Evolutionary conservation across 2,113 vertebrate genomes (phyloP), one percentile per base, ranked within the genome.

Genomic region (Amphiprion percula): DNA sequence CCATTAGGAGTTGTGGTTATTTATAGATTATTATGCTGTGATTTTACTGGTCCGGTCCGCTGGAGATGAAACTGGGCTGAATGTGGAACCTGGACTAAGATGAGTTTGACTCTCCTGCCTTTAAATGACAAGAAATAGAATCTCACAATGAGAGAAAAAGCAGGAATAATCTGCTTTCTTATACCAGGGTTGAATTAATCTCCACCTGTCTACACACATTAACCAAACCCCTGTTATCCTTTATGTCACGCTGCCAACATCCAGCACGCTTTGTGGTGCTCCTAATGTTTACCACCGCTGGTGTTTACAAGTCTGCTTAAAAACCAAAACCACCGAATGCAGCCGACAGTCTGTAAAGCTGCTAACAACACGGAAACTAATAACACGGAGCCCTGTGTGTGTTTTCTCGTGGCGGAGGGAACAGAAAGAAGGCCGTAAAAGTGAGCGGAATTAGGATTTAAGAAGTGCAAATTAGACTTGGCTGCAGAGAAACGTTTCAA

Each of bases 231-330:
- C 7, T 0, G 4, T 68, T 63, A 77, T 56, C 54, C 64, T 56
- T 74, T 58, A 74, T 73, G 76, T 74, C 66, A 58, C 11, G 44
- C 30, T 33, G 70, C 77, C 69, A 76, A 55, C n/a, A 83, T 28
- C 61, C 78, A 80, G 58, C 63, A 17, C 72, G 39, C 67, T 69
- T 53, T 83, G 86, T 37, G 83, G 82, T 82, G 84, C 7, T 30
- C 62, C 75, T 55, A 55, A 75, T 75, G 83, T 88, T 92, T 90
- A 89, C 83, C 66, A 73, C 84, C 66, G 70, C 75, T 87, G 79
- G 85, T 90, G 88, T 91, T 91, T 90, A 90, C 88, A 90, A 88
- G 88, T 87, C 88, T 80, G 87, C 79, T 89, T 88, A 85, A 82
- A 82, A 82, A 65, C 2, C 4, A 77, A 85, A 86, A 80, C 64